Percentiles rank a stretch among this genome's conserved stretches.
Conservation (phyloP, 2,113 vertebrate genomes). For the Rattus norvegicus region GRCr8 NC_086029.1:92769501-92770000, state of each 20-base stretch:
- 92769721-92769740: no score
- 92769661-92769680: background rate
- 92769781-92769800: slow-evolving; percentile 17
- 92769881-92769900: background rate
- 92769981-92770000: background rate
- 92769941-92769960: background rate
- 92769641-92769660: background rate
- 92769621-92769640: background rate
- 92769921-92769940: background rate
- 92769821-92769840: background rate
- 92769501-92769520: background rate
- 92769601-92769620: background rate
- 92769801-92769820: background rate
- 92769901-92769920: no score
- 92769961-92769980: background rate
- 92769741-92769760: background rate
- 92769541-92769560: background rate
- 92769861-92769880: background rate
- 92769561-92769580: background rate
- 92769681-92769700: background rate
- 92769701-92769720: background rate
- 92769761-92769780: background rate
- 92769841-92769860: background rate
- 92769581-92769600: background rate
- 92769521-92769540: slow-evolving; percentile 29